A percentile compares a stretch with the other conserved stretches of the same genome.
Evolutionary conservation across 2,797 vertebrate genomes (phyloP).

Genomic region (Taenioides sp.): DNA sequence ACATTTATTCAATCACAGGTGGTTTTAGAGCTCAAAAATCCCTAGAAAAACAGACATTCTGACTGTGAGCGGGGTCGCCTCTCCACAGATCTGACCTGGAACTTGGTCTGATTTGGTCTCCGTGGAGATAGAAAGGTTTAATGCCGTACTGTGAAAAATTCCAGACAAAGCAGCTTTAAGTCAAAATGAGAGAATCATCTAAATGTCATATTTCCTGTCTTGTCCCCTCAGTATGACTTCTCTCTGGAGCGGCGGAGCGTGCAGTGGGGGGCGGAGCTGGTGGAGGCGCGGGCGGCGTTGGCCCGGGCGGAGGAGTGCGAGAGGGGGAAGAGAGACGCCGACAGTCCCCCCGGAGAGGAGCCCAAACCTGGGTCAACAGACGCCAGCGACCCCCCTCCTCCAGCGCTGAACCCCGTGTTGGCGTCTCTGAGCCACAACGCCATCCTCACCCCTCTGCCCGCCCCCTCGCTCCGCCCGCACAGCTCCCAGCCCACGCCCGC

Average conservation of each 20-base stretch:
- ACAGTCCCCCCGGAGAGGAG: constrained; percentile 75
- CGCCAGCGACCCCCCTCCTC: constrained; percentile 74
- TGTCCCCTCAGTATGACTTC: constrained; percentile 89
- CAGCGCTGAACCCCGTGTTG: constrained; percentile 89
- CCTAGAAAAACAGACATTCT: no score
- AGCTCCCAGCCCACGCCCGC: constrained; percentile 82
- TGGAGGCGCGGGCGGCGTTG: constrained; percentile 84
- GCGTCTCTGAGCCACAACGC: constrained; percentile 90
- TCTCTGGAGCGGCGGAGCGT: constrained; percentile 89
- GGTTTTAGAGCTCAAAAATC: no score
- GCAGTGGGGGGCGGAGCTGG: constrained; percentile 86
- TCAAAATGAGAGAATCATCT: no score
- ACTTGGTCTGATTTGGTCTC: no score
- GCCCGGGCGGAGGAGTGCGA: constrained; percentile 78
- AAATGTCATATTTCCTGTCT: no score
- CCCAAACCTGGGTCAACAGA: constrained; percentile 43
- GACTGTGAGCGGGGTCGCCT: no score
- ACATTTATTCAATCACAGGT: no score
- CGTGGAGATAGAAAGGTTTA: no score
- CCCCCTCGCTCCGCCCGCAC: constrained; percentile 81
- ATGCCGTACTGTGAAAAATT: no score
- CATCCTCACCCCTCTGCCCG: constrained; percentile 92
- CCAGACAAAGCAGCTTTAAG: no score
- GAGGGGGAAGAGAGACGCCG: constrained; percentile 72
- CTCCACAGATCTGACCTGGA: no score